Evolutionary conservation across 1,140 invertebrate genomes (phyloP), one percentile per base, ranked within the genome.

Genomic region (Dolichoris vasculosae): DNA sequence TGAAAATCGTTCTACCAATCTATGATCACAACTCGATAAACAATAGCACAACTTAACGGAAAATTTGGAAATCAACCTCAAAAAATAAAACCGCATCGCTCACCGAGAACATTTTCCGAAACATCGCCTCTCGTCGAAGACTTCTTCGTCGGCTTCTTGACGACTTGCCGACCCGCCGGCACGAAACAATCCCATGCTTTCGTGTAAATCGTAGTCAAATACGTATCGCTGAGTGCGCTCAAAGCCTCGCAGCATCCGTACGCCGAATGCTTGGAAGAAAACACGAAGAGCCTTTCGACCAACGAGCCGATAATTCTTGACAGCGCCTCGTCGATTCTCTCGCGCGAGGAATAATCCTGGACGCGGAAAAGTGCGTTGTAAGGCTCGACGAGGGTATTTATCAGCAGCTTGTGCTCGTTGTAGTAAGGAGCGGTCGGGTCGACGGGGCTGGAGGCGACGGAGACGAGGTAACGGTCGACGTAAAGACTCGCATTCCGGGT

Each of bases 171-270:
- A n/a, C 51, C 76, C 17, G 89, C 90, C 9, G 87, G 84, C 32
- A 88, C 63, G 43, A 90, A 83, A 81, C 94, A 94, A 73, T 94
- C 93, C 95, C 95, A 95, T 7, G 94, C 93, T 84, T 90, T 91
- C 6, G 91, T 89, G 82, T 95, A 95, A 7, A 94, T 85, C n/a
- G 93, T 94, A 13, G 94, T 93, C 11, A 91, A 88, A 86, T 94
- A 95, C 2, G 88, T 86, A 35, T 92, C 90, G 40, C 94, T 94
- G 15, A 95, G 89, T 9, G 85, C 43, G 84, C 92, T 93, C 0
- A 95, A 85, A 6, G 94, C 91, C 89, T 95, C 94, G 86, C 94
- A 93, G 86, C 94, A 95, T 17, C 95, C 95, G 82, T 92, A 93
- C 73, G 94, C 89, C 51, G 93, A 91, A 87, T 90, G 88, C 77